A percentile compares a stretch with the other conserved stretches of the same genome.
These are phyloP conservation scores for Drosophila serrata DNA, from an alignment of 1,140 invertebrate genomes.

Conservation along the genomic window DNA sequence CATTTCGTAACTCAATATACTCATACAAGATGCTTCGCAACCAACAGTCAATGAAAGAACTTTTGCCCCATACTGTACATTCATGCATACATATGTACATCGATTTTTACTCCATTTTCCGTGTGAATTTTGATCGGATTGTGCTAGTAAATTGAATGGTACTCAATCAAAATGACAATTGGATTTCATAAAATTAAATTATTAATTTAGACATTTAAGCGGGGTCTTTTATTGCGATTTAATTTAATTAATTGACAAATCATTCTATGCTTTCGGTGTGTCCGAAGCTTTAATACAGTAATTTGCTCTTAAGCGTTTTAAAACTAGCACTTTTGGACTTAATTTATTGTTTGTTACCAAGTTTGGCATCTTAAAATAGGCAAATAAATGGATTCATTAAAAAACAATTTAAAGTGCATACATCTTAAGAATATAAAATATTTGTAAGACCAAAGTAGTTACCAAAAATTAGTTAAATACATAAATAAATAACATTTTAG, in stretches of 20 bases:
- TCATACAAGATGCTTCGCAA: background rate
- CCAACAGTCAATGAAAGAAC: background rate
- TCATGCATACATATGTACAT: background rate
- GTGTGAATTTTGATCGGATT: slow-evolving; percentile 2
- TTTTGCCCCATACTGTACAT: background rate
- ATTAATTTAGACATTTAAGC: background rate
- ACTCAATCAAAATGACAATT: background rate
- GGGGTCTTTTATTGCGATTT: background rate
- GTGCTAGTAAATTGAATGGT: background rate
- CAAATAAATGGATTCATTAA: too few relatives aligned
- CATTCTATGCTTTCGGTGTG: too few relatives aligned
- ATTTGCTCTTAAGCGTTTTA: too few relatives aligned
- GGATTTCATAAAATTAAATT: background rate
- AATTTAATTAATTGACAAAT: background rate
- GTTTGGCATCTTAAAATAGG: background rate
- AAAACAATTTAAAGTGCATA: background rate
- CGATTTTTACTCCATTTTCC: background rate
- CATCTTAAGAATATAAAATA: background rate
- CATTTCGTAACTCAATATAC: background rate
- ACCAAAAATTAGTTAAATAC: background rate
- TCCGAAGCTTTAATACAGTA: too few relatives aligned
- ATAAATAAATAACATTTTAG: background rate
- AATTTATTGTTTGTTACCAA: too few relatives aligned
- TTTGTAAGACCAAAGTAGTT: background rate
- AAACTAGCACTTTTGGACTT: too few relatives aligned